These are phyloP conservation scores for Synanthedon myopaeformis DNA, from an alignment of 2,888 invertebrate species.

Conservation along the genomic window DNA sequence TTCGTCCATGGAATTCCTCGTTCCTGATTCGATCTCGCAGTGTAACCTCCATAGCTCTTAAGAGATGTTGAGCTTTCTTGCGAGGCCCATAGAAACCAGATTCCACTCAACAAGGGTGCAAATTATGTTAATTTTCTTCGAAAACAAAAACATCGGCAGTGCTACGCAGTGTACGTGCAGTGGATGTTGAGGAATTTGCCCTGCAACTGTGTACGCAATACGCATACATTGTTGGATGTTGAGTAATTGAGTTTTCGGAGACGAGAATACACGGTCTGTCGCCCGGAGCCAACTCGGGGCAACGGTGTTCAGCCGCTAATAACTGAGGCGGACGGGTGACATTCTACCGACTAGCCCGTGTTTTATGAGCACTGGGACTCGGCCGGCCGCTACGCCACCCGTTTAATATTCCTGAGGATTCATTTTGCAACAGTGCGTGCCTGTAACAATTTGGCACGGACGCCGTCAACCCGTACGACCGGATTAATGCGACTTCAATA, in stretches of 20 bases:
- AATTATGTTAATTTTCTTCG: not conserved
- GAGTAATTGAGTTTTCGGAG: conserved; percentile 59
- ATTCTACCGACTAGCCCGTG: conserved; percentile 30
- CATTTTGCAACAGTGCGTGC: conserved; percentile 22
- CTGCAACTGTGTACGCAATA: conserved; percentile 30
- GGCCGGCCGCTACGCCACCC: conserved; percentile 11
- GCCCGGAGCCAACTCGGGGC: conserved; percentile 26
- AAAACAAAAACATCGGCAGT: conserved; percentile 5
- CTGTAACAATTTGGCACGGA: conserved; percentile 21
- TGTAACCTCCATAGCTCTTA: too few relatives aligned
- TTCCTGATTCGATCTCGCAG: too few relatives aligned
- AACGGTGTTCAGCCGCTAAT: conserved; percentile 25
- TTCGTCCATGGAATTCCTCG: too few relatives aligned
- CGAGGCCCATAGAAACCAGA: too few relatives aligned
- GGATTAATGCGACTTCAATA: conserved; percentile 33
- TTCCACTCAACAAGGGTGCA: too few relatives aligned
- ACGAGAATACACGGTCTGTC: conserved; percentile 25
- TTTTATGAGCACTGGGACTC: conserved; percentile 30
- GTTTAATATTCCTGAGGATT: conserved; percentile 23
- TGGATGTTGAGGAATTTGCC: conserved; percentile 29
- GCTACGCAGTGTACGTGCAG: conserved; percentile 21
- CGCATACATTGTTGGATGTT: conserved; percentile 33
- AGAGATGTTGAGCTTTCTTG: too few relatives aligned
- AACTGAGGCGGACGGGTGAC: conserved; percentile 33
- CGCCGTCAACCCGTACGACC: conserved; percentile 20